Evolutionary conservation across 2,888 invertebrate genomes (phyloP).

Genomic region (Heliconius erato): DNA sequence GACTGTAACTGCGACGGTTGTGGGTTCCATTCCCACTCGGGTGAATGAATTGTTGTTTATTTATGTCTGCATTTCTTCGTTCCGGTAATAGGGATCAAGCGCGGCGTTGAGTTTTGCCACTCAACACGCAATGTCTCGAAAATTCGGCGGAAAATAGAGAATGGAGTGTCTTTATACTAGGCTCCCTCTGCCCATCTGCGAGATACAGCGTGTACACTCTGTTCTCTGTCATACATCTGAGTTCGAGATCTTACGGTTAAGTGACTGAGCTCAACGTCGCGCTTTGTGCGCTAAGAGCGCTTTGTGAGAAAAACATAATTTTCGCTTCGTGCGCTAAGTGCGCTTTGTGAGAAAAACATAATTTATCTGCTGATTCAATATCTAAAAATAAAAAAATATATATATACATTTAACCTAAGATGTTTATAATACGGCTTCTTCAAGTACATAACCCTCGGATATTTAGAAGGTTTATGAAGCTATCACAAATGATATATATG

Average conservation of each 20-base stretch:
- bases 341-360: no score
- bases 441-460: not conserved
- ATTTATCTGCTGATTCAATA: not conserved
- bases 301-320: no score
- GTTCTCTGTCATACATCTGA: no score
- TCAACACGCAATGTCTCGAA: not conserved
- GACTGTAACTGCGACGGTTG: not conserved
- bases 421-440: not conserved
- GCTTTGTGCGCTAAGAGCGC: no score
- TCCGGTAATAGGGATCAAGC: not conserved
- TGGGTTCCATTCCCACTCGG: not conserved
- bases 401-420: no score
- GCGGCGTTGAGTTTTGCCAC: no score
- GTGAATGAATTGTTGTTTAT: not conserved
- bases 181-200: not conserved
- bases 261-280: no score
- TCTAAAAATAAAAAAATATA: not conserved
- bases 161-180: no score
- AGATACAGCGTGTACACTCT: not conserved
- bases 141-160: not conserved
- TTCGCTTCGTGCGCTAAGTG: no score
- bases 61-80: not conserved
- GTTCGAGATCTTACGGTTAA: no score
- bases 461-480: slow-evolving; percentile 16
- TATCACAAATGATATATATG: slow-evolving; percentile 53